Conservation (phyloP, 2,888 invertebrate genomes). For the Latrodectus hesperus region DNA sequence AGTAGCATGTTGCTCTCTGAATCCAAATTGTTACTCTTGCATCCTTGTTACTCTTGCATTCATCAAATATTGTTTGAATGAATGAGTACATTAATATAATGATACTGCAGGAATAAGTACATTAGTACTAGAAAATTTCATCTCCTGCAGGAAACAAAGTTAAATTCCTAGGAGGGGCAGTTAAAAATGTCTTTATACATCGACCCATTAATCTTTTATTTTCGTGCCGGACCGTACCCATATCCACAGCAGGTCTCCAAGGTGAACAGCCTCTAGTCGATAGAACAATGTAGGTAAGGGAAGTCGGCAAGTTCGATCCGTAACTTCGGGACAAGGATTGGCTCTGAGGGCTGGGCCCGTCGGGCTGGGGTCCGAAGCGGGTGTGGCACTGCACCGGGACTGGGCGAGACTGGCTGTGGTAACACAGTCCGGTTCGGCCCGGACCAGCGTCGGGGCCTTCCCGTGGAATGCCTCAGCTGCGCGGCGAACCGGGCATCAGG, state of each 20-base stretch:
- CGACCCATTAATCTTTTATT: background rate
- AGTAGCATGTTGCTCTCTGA: no score
- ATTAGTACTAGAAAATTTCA: no score
- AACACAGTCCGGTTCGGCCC: slow-evolving; percentile 47
- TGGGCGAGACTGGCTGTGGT: slow-evolving; percentile 73
- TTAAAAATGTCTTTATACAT: no score
- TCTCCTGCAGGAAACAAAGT: no score
- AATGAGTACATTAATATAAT: no score
- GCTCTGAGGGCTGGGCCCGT: slow-evolving; percentile 82
- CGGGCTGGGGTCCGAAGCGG: slow-evolving; percentile 79
- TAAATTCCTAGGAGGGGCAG: no score
- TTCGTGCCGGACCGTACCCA: slow-evolving; percentile 73
- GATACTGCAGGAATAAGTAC: no score
- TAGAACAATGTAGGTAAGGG: slow-evolving; percentile 82
- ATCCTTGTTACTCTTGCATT: no score
- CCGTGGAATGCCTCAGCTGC: slow-evolving; percentile 73
- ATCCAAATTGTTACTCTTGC: no score
- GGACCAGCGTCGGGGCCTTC: slow-evolving; percentile 72
- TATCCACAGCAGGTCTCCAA: slow-evolving; percentile 86
- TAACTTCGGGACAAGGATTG: slow-evolving; percentile 82
- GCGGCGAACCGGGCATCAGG: slow-evolving; percentile 67
- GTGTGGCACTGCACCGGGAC: slow-evolving; percentile 72
- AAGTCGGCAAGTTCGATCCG: slow-evolving; percentile 81
- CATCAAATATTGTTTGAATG: no score
- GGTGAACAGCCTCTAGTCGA: slow-evolving; percentile 82